These are phyloP conservation scores for Gorsachius goisagi DNA, from an alignment of 2,113 vertebrate species.

Conservation along the genomic window DNA sequence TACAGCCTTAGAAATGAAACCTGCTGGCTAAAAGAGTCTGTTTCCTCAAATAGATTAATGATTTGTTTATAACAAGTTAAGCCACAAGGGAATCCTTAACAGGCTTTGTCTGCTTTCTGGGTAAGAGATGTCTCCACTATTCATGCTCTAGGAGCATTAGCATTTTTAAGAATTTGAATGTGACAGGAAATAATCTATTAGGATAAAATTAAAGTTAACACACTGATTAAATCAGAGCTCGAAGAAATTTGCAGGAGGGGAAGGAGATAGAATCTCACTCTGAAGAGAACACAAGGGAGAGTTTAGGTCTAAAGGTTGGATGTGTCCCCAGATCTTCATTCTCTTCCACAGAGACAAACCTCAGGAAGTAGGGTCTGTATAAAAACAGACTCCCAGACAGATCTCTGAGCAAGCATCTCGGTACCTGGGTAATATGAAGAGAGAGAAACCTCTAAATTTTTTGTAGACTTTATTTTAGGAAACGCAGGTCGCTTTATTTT, in stretches of 20 bases:
- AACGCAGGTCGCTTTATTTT: neutral
- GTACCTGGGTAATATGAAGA: neutral
- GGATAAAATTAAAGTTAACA: neutral
- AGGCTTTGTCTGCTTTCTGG: neutral
- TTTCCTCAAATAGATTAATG: constrained; percentile 16
- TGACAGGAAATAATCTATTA: neutral
- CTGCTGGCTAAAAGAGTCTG: neutral
- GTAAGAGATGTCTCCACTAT: neutral
- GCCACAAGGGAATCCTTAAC: neutral
- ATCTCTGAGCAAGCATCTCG: neutral
- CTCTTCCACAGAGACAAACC: neutral
- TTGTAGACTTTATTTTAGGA: neutral
- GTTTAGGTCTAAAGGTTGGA: neutral
- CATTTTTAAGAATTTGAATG: neutral
- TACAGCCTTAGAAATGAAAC: neutral
- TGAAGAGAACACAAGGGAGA: neutral
- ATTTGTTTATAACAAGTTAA: constrained; percentile 14
- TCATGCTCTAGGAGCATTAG: neutral
- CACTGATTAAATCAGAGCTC: neutral
- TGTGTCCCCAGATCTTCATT: neutral
- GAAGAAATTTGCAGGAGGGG: neutral
- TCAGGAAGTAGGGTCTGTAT: neutral
- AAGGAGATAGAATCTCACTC: neutral
- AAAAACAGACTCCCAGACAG: neutral
- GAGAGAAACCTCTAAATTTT: neutral